phyloP scores from a whole-genome alignment of 2,888 invertebrate species.

The Acronicta alni region DNA sequence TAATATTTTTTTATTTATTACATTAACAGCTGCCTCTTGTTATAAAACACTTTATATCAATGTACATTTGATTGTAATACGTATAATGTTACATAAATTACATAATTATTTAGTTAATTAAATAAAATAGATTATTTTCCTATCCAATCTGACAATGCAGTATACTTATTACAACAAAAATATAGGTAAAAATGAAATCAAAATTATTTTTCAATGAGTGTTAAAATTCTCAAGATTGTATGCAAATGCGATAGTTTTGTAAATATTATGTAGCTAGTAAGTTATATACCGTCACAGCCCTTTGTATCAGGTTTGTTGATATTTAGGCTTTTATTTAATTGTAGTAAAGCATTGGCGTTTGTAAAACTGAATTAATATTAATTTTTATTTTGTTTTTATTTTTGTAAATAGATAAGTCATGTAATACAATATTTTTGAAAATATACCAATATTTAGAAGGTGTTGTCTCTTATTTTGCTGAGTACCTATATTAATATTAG shows the following conservation, averaged over 20 bases:
- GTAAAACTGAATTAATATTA: constrained; percentile 67
- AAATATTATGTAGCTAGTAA: constrained; percentile 54
- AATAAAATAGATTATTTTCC: constrained; percentile 43
- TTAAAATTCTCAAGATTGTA: constrained; percentile 36
- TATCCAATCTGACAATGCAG: constrained; percentile 30
- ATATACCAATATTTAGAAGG: constrained; percentile 88
- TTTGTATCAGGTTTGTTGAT: constrained; percentile 45
- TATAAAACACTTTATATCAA: constrained; percentile 19
- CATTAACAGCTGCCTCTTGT: constrained; percentile 31
- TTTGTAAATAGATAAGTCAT: constrained; percentile 88
- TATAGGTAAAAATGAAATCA: constrained; percentile 6
- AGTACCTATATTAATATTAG: too few relatives aligned
- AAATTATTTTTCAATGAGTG: constrained; percentile 47
- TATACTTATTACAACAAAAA: constrained; percentile 44
- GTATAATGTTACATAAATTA: constrained; percentile 31
- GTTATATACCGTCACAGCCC: constrained; percentile 31
- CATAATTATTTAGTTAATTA: constrained; percentile 19
- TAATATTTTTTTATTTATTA: neutral
- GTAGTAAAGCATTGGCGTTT: constrained; percentile 66
- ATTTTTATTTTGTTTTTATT: constrained; percentile 78
- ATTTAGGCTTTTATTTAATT: constrained; percentile 58
- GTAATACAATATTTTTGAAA: constrained; percentile 89
- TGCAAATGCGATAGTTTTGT: constrained; percentile 46
- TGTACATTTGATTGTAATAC: constrained; percentile 45
- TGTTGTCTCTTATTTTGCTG: constrained; percentile 59